Evolutionary conservation across 2,888 invertebrate species (phyloP).

Genomic region (Achlya flavicornis): DNA sequence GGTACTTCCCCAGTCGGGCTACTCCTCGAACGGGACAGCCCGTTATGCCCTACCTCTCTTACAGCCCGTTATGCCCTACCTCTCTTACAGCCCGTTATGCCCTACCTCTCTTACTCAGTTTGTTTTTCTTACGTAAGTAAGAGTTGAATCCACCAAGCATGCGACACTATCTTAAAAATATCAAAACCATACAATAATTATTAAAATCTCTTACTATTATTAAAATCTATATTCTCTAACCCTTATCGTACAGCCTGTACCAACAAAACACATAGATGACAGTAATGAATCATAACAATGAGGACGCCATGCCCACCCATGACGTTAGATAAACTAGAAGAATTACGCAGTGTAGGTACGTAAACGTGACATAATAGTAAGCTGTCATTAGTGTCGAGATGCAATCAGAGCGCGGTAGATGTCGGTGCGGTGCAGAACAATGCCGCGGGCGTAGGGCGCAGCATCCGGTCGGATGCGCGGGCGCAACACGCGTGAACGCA

Average conservation of each 20-base stretch:
- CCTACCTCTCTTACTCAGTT: too few relatives aligned
- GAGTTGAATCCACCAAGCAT: too few relatives aligned
- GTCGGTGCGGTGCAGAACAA: constrained; percentile 42
- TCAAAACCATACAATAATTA: too few relatives aligned
- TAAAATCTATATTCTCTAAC: neutral
- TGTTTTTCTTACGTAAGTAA: too few relatives aligned
- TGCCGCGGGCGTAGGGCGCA: constrained; percentile 43
- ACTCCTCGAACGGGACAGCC: too few relatives aligned
- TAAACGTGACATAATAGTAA: constrained; percentile 6
- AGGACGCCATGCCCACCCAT: constrained; percentile 5
- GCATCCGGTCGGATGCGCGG: constrained; percentile 46
- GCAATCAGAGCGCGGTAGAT: constrained; percentile 16
- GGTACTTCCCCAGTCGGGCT: too few relatives aligned
- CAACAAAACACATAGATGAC: neutral
- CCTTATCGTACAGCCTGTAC: neutral
- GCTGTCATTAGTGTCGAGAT: constrained; percentile 1
- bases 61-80: too few relatives aligned
- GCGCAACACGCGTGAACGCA: constrained; percentile 2
- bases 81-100: too few relatives aligned
- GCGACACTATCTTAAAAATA: too few relatives aligned
- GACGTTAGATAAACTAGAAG: neutral
- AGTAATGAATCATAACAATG: constrained; percentile 4
- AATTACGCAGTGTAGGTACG: neutral
- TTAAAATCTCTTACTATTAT: too few relatives aligned
- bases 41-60: too few relatives aligned